phyloP scores from a whole-genome alignment of 2,888 invertebrate genomes.

The Himalopsyche japonica region DNA sequence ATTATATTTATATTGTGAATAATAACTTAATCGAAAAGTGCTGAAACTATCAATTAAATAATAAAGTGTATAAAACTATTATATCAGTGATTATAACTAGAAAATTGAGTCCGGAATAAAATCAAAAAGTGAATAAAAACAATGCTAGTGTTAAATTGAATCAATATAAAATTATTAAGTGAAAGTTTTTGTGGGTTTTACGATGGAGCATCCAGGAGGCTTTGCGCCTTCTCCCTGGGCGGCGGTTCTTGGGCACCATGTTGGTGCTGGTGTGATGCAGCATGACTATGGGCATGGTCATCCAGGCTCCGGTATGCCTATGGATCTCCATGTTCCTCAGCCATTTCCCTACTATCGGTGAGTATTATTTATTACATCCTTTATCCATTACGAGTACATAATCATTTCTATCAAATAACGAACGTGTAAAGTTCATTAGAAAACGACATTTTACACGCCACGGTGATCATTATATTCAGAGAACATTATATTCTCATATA shows the following conservation, averaged over 20 bases:
- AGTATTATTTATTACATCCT: constrained; percentile 48
- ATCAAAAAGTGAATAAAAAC: background rate
- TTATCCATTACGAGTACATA: no score
- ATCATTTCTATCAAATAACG: no score
- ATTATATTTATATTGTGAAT: background rate
- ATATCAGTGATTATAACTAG: no score
- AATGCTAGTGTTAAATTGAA: background rate
- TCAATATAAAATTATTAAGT: background rate
- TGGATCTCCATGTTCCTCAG: constrained; percentile 91
- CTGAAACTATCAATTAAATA: background rate
- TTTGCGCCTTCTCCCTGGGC: constrained; percentile 80
- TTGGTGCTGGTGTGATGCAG: constrained; percentile 66
- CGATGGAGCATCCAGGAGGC: constrained; percentile 79
- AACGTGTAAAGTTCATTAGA: no score
- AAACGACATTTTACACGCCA: no score
- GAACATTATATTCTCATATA: no score
- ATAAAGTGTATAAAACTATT: no score
- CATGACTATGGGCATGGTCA: constrained; percentile 65
- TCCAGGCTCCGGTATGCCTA: constrained; percentile 72
- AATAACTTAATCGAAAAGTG: background rate
- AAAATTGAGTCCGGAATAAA: background rate
- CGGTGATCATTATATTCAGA: no score
- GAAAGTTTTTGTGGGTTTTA: constrained; percentile 14
- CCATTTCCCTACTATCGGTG: constrained; percentile 91
- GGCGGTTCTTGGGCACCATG: constrained; percentile 69